Evolutionary conservation across 2,797 vertebrate genomes (phyloP).

Genomic region (Gymnopithys bicolor): DNA sequence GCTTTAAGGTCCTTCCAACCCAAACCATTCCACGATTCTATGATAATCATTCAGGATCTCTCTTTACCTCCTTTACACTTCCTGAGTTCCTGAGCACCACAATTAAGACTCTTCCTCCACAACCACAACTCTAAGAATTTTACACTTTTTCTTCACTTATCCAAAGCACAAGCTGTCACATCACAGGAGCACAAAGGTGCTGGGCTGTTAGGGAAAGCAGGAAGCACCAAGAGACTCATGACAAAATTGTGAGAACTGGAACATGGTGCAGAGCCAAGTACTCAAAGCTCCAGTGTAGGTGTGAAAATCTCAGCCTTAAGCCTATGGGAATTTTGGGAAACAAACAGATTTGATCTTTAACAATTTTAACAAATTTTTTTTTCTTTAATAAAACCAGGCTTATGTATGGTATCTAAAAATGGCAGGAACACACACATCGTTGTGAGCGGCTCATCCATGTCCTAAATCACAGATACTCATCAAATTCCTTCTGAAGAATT

Average conservation of each 20-base stretch:
- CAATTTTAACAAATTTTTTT: not conserved
- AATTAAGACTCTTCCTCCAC: not conserved
- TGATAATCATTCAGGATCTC: not conserved
- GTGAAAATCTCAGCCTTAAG: constrained; percentile 50
- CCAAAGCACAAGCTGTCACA: not conserved
- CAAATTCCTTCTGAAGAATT: not conserved
- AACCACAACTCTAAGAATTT: not conserved
- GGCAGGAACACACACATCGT: not conserved
- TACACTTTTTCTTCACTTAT: not conserved
- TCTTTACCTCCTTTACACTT: not conserved
- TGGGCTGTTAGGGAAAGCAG: constrained; percentile 34
- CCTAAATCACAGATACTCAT: not conserved
- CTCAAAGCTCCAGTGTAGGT: not conserved
- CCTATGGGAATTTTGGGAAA: constrained; percentile 37
- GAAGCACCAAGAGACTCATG: not conserved
- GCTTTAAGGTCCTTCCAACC: not conserved
- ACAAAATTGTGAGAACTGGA: constrained; percentile 16
- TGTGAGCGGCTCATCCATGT: not conserved
- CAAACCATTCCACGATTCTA: not conserved
- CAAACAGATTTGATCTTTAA: constrained; percentile 40
- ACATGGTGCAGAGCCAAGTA: not conserved
- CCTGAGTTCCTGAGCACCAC: not conserved
- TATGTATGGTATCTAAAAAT: not conserved
- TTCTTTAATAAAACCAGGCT: constrained; percentile 29
- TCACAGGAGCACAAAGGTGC: constrained; percentile 31